Evolutionary conservation across 2,888 invertebrate genomes (phyloP), one percentile per base, ranked within the genome.

Genomic region (Furcula furcula): DNA sequence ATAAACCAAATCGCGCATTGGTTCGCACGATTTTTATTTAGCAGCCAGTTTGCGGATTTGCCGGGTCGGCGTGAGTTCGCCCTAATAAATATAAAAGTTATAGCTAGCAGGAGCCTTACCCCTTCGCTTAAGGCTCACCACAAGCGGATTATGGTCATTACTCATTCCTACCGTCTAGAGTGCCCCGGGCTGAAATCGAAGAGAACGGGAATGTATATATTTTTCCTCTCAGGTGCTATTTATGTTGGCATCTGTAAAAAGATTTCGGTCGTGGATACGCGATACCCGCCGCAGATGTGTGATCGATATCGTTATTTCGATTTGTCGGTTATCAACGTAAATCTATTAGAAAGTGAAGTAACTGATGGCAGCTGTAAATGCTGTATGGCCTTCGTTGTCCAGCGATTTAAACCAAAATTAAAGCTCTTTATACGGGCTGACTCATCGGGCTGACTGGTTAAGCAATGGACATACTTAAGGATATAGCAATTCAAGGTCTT

Each of bases 141-240:
- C 83, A 81, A 83, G 83, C 79, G 84, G 87, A 87, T 88, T 87
- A 88, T 66, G 55, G 73, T 69, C 82, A 87, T 87, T 83, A 86
- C 72, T 87, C 86, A 86, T 83, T 76, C 82, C 78, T 82, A 81
- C 81, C 78, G 80, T 79, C 84, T 66, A 70, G 75, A 75, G 60
- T 55, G 77, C 84, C 79, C 54, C 46, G 47, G 77, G 84, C 79
- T 44, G 42, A 61, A 61, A 69, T 67, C 62, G 67, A 69, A 63
- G 55, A 56, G 52, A 55, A 62, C 43, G 31, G 46, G 45, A 52
- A 73, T 71, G 61, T 68, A 65, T 72, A 75, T 72, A 53, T 72
- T 75, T 70, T n/a, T 75, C 63, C 62, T 56, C 53, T 61, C 54
- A 55, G 57, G 56, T 66, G 61, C 60, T 68, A 63, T 73, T 69